These are phyloP conservation scores for Ceryle rudis DNA, from an alignment of 2,797 vertebrate genomes.

Conservation along the genomic window DNA sequence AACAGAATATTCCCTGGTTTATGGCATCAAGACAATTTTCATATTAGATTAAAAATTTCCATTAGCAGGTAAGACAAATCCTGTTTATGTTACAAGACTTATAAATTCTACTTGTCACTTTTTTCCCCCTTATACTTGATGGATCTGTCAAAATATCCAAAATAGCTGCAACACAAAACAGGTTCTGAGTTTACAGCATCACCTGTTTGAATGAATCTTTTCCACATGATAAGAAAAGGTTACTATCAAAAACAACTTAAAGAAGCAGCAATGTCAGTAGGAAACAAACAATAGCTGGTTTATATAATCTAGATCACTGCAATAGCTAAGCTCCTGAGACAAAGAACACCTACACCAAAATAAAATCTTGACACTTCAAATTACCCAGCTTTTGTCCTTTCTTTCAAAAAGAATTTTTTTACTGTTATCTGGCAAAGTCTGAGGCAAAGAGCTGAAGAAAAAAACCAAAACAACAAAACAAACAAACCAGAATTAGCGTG, in stretches of 20 bases:
- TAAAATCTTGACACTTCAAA: not conserved
- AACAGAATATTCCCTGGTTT: not conserved
- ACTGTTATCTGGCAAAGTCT: not conserved
- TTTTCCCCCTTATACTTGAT: not conserved
- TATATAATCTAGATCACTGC: not conserved
- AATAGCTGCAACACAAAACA: not conserved
- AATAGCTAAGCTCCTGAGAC: not conserved
- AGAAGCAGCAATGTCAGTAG: not conserved
- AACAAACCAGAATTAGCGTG: not conserved
- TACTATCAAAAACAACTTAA: not conserved
- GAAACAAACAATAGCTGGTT: slow-evolving; percentile 38
- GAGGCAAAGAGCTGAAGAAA: not conserved
- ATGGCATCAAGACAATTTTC: not conserved
- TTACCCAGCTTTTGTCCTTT: not conserved
- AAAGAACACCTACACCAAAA: slow-evolving; percentile 21
- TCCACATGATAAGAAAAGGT: not conserved
- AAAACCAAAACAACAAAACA: not conserved
- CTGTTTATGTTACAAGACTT: not conserved
- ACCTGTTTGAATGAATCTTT: slow-evolving; percentile 12
- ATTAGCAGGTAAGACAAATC: not conserved
- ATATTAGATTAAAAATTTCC: not conserved
- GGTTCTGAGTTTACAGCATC: not conserved
- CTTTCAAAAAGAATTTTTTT: not conserved
- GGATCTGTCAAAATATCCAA: not conserved
- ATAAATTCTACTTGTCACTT: not conserved